Conservation (phyloP, 2,797 vertebrate species). For the Leptoclinus maculatus region DNA sequence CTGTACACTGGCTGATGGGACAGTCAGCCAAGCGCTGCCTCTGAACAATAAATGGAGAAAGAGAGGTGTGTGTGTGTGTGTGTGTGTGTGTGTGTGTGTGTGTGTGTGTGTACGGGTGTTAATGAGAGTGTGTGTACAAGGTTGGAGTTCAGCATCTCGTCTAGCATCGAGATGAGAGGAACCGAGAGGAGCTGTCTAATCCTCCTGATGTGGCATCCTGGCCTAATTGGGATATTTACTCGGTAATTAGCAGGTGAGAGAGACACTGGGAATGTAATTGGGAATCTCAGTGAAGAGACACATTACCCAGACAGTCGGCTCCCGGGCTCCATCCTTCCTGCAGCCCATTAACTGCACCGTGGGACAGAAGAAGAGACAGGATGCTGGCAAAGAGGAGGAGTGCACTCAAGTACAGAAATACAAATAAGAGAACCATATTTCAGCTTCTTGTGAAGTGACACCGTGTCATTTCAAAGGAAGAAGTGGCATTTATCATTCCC, state of each 20-base stretch:
- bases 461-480: slow-evolving; percentile 57
- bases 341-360: slow-evolving; percentile 81
- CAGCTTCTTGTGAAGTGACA: slow-evolving; percentile 51
- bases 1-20: slow-evolving; percentile 85
- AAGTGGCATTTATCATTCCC: slow-evolving; percentile 65
- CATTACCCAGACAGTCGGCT: slow-evolving; percentile 78
- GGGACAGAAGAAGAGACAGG: slow-evolving; percentile 61
- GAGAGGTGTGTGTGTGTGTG: slow-evolving; percentile 29
- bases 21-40: slow-evolving; percentile 80
- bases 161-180: slow-evolving; percentile 76
- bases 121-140: slow-evolving; percentile 73
- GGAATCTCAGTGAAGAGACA: slow-evolving; percentile 84
- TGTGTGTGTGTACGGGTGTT: slow-evolving; percentile 45
- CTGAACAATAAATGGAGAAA: slow-evolving; percentile 79
- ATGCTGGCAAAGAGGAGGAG: slow-evolving; percentile 33
- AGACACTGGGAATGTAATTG: slow-evolving; percentile 86
- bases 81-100: slow-evolving; percentile 54
- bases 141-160: slow-evolving; percentile 75
- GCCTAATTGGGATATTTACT: slow-evolving; percentile 94
- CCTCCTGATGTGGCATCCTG: slow-evolving; percentile 84
- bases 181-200: slow-evolving; percentile 85
- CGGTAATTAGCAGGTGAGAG: slow-evolving; percentile 91
- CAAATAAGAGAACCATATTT: slow-evolving; percentile 55
- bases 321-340: slow-evolving; percentile 80
- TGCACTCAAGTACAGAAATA: slow-evolving; percentile 34